These are phyloP conservation scores for Pomacea maculata DNA, from an alignment of 1,140 invertebrate species.

Conservation along the genomic window DNA sequence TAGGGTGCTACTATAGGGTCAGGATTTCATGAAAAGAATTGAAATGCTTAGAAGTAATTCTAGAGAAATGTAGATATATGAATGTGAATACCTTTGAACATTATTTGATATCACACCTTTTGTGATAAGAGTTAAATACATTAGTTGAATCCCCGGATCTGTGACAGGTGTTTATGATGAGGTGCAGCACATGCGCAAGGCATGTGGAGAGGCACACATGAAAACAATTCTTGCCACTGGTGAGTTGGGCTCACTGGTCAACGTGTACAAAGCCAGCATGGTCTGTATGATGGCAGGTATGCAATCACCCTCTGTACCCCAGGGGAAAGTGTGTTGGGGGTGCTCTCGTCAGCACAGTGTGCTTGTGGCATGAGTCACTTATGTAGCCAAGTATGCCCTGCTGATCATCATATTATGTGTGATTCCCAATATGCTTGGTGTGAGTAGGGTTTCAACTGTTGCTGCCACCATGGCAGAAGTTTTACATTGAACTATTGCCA, in stretches of 20 bases:
- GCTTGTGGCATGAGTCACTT: too few species aligned
- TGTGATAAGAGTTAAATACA: background rate
- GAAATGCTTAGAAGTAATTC: too few species aligned
- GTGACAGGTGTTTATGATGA: conserved; percentile 79
- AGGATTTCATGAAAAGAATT: too few species aligned
- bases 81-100: background rate
- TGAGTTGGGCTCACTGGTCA: conserved; percentile 86
- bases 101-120: conserved; percentile 14
- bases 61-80: background rate
- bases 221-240: conserved; percentile 96
- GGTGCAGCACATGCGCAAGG: conserved; percentile 76
- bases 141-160: background rate
- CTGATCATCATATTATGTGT: too few species aligned
- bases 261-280: conserved; percentile 91
- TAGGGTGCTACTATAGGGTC: too few species aligned
- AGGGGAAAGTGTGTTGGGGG: too few species aligned
- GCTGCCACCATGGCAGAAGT: too few species aligned
- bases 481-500: too few species aligned
- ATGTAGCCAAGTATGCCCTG: too few species aligned
- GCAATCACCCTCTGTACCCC: background rate
- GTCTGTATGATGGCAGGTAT: conserved; percentile 89
- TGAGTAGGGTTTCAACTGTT: too few species aligned
- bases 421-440: too few species aligned
- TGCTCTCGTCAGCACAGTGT: too few species aligned
- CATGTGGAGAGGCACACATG: conserved; percentile 83